Conservation (phyloP, 2,888 invertebrate genomes). For the Drosophila nr. perissopoda region DNA sequence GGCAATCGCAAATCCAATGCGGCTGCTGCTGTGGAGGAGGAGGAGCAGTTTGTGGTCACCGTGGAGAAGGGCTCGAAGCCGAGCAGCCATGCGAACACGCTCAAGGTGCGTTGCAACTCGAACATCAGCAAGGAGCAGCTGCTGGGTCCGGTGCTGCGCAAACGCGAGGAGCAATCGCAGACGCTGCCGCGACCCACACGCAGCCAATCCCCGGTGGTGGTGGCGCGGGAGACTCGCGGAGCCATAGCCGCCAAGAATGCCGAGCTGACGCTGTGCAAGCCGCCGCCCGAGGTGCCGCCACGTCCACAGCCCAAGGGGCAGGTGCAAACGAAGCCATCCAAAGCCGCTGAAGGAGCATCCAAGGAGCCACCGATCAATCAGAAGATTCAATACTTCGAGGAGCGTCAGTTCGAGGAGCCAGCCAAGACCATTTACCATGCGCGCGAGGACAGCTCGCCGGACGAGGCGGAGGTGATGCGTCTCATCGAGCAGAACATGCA, state of each 20-base stretch:
- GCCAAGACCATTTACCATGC: constrained; percentile 86
- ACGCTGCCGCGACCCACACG: constrained; percentile 85
- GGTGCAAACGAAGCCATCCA: constrained; percentile 29
- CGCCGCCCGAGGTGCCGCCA: constrained; percentile 76
- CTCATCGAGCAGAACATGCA: constrained; percentile 85
- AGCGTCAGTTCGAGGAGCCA: constrained; percentile 87
- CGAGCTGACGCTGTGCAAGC: constrained; percentile 79
- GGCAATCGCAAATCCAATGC: constrained; percentile 70
- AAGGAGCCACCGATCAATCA: constrained; percentile 87
- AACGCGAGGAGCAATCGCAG: constrained; percentile 69
- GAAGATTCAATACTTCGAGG: constrained; percentile 93
- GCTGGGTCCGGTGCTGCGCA: constrained; percentile 80
- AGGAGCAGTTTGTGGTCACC: constrained; percentile 88
- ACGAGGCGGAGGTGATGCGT: constrained; percentile 85
- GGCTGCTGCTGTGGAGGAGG: constrained; percentile 28
- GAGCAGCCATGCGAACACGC: constrained; percentile 70
- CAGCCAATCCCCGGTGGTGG: constrained; percentile 83
- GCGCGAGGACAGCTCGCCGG: constrained; percentile 86
- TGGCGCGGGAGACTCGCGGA: constrained; percentile 88
- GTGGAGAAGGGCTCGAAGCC: constrained; percentile 85
- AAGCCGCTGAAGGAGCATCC: constrained; percentile 18
- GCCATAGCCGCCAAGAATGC: constrained; percentile 87
- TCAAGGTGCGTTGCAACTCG: constrained; percentile 88
- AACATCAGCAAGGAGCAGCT: constrained; percentile 86
- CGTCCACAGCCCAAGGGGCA: constrained; percentile 44